Base-by-base conservation (phyloP, 2,888 invertebrate species). In the Drosophila limbata region DNA sequence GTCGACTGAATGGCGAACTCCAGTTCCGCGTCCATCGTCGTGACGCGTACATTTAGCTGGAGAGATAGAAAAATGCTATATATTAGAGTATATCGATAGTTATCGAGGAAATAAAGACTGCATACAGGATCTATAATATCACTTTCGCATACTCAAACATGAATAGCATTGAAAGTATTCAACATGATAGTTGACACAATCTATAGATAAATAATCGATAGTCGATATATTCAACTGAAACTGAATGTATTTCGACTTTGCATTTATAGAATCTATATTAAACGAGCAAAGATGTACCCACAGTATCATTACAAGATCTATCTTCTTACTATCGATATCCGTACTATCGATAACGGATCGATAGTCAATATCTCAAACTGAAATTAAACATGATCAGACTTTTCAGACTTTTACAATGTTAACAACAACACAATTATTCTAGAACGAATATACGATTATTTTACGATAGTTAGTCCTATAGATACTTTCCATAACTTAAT, bases 11-110 rank as follows among this genome's bases (percentile, higher is more conserved):
- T 99, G 94, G 99, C 98, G 95, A 99, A 99, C 95, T 99, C 99
- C 96, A 99, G 95, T 95, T 99, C 99, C 93, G 99, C 99, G 95
- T 99, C 99, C 99, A 99, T 99, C 93, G 99, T 99, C 93, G 98
- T 99, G 94, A 99, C 99, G 94, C 99, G 97, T 93, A 99, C 99
- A 95, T 99, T 99, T 95, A 99, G 97, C 97, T 98, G 93, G 2
- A 83, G 44, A 25, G 10, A 60, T 80, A 48, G 15, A 42, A 21
- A 33, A 55, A 11, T 44, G 4, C 15, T 4, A 28, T n/a, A 37
- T 21, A 50, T 9, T 21, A 50, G 5, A 19, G 19, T 19, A n/a
- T 11, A 17, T 33, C 42, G 42, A 42, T 19, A 21, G 11, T 13
- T 21, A 13, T 28, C 11, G 1, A 21, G 6, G 2, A 19, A 13